phyloP scores from a whole-genome alignment of 2,113 vertebrate species.

The Coryphaenoides rupestris region DNA sequence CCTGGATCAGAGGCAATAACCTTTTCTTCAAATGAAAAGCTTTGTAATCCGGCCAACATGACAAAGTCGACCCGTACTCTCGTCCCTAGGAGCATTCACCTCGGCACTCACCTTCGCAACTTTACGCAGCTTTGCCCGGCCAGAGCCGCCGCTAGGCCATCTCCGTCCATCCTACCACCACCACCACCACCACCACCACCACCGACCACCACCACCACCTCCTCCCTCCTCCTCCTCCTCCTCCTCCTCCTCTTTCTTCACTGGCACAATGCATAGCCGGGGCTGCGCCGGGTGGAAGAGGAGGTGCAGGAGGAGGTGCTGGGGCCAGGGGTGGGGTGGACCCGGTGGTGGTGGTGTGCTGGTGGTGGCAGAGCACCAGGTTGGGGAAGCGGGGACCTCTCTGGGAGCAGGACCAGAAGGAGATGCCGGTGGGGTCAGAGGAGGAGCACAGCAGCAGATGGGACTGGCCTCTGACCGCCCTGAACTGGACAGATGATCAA shows the following conservation, averaged over 20 bases:
- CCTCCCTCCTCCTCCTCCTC: constrained; percentile 40
- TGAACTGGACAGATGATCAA: too few relatives aligned
- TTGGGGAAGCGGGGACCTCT: constrained; percentile 12
- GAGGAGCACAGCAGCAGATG: constrained; percentile 24
- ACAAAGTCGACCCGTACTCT: too few relatives aligned
- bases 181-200: constrained; percentile 26
- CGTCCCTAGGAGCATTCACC: too few relatives aligned
- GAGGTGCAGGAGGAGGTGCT: constrained; percentile 50
- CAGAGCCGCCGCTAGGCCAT: constrained; percentile 73
- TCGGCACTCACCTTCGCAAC: constrained; percentile 65
- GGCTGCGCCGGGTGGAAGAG: constrained; percentile 41
- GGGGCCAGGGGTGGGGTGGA: constrained; percentile 45
- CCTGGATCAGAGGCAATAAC: too few relatives aligned
- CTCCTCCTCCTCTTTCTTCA: constrained; percentile 25
- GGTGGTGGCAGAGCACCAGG: constrained; percentile 4
- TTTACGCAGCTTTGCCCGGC: constrained; percentile 80
- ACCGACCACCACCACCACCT: too few relatives aligned
- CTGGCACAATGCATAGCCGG: constrained; percentile 17
- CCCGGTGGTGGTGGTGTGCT: neutral
- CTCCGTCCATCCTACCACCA: constrained; percentile 28
- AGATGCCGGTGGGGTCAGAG: constrained; percentile 25
- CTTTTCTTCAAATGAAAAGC: too few relatives aligned
- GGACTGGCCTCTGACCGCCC: constrained; percentile 25
- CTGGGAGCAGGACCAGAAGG: constrained; percentile 7
- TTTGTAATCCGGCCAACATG: too few relatives aligned